Evolutionary conservation across 2,888 invertebrate genomes (phyloP).

Genomic region (Dendrolimus pini): DNA sequence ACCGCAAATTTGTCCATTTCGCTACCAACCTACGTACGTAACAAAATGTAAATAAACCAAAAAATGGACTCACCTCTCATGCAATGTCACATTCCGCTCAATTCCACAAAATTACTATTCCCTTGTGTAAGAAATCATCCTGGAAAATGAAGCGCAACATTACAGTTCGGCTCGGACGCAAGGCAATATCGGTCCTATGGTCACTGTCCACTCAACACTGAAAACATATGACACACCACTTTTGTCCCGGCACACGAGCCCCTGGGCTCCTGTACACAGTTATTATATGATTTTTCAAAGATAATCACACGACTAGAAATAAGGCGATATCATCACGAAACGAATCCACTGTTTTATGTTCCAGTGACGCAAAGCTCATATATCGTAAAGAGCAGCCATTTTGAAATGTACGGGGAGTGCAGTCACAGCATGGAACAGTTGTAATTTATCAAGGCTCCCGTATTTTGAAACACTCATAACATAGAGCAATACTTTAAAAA

Average conservation of each 20-base stretch:
- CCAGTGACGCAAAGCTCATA: conserved; percentile 79
- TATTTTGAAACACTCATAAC: conserved; percentile 38
- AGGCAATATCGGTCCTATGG: conserved; percentile 73
- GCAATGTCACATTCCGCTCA: conserved; percentile 77
- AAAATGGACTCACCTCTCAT: conserved; percentile 68
- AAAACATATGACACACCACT: conserved; percentile 75
- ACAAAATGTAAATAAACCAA: conserved; percentile 68
- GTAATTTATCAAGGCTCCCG: conserved; percentile 58
- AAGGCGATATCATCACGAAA: conserved; percentile 55
- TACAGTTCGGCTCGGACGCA: conserved; percentile 67
- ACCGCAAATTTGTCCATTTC: conserved; percentile 59
- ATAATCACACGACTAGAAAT: conserved; percentile 54
- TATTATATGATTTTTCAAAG: conserved; percentile 57
- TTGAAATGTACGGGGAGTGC: conserved; percentile 77
- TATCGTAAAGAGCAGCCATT: conserved; percentile 78
- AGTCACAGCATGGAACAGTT: conserved; percentile 77
- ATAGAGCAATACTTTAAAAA: conserved; percentile 43
- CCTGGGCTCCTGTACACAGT: conserved; percentile 45
- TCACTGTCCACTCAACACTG: conserved; percentile 67
- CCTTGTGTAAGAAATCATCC: conserved; percentile 66
- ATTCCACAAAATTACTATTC: conserved; percentile 67
- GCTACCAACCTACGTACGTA: conserved; percentile 44
- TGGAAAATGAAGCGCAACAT: conserved; percentile 70
- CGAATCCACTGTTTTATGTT: conserved; percentile 70
- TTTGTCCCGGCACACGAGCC: conserved; percentile 48